phyloP scores from a whole-genome alignment of 2,113 vertebrate species.

The Microtus richardsoni region DNA sequence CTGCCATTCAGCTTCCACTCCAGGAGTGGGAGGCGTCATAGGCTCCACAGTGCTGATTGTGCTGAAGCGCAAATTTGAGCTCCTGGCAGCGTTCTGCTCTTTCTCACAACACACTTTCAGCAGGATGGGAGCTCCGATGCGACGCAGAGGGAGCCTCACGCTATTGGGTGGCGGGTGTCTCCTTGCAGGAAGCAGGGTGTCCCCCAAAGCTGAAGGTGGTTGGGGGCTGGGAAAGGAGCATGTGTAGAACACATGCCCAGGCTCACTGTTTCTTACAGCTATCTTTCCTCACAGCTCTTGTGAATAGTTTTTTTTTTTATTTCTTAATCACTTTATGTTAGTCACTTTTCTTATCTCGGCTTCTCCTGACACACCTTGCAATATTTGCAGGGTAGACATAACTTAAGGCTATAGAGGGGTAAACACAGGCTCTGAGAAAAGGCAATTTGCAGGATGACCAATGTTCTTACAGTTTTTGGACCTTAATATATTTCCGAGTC shows the following conservation, averaged over 20 bases:
- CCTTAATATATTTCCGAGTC: background rate
- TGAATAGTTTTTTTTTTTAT: background rate
- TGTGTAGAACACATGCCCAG: background rate
- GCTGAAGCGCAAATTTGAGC: constrained; percentile 3
- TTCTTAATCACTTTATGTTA: constrained; percentile 17
- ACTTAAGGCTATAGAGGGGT: background rate
- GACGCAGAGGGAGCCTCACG: background rate
- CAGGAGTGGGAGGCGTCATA: background rate
- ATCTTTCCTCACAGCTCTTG: background rate
- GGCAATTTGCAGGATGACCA: background rate
- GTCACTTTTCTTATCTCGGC: background rate
- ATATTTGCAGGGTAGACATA: background rate
- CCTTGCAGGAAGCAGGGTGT: background rate
- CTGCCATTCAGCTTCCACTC: background rate
- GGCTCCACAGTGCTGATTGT: background rate
- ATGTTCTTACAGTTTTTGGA: background rate
- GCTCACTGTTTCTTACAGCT: background rate
- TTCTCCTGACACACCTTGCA: background rate
- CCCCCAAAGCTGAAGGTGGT: background rate
- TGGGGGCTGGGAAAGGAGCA: background rate
- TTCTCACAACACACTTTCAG: background rate
- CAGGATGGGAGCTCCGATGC: background rate
- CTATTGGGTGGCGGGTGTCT: background rate
- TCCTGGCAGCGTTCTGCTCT: background rate
- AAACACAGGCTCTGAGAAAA: background rate